phyloP scores from a whole-genome alignment of 2,797 vertebrate genomes.

The Anguilla marmorata region DNA sequence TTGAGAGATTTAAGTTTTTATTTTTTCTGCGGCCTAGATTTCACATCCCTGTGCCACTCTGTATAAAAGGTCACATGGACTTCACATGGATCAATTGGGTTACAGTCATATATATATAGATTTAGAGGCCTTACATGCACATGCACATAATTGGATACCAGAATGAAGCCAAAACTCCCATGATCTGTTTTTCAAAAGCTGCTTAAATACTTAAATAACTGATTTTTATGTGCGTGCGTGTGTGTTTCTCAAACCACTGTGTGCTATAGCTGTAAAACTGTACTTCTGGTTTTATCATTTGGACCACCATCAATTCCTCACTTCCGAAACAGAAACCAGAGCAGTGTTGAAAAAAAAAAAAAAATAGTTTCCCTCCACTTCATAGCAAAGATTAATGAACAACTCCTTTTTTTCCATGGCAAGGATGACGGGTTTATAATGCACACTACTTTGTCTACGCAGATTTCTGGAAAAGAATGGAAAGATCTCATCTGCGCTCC shows the following conservation, averaged over 20 bases:
- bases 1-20: conserved; percentile 28
- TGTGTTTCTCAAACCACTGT: neutral
- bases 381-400: conserved; percentile 46
- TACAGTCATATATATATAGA: neutral
- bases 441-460: conserved; percentile 49
- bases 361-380: conserved; percentile 46
- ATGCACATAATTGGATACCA: conserved; percentile 55
- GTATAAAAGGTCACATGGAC: conserved; percentile 51
- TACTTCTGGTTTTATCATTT: conserved; percentile 63
- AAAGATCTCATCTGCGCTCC: conserved; percentile 52
- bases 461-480: conserved; percentile 60
- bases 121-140: conserved; percentile 45
- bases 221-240: conserved; percentile 19
- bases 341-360: conserved; percentile 47
- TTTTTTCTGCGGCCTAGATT: conserved; percentile 43
- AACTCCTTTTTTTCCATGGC: conserved; percentile 45
- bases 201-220: conserved; percentile 63
- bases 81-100: conserved; percentile 50
- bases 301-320: conserved; percentile 52
- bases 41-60: conserved; percentile 37
- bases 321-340: conserved; percentile 60
- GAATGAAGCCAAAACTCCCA: conserved; percentile 54
- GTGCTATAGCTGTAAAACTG: neutral
- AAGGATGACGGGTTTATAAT: conserved; percentile 52
- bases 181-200: conserved; percentile 54